Evolutionary conservation across 2,888 invertebrate species (phyloP), one percentile per base, ranked within the genome.

Genomic region (Nephrotoma guestfalica): DNA sequence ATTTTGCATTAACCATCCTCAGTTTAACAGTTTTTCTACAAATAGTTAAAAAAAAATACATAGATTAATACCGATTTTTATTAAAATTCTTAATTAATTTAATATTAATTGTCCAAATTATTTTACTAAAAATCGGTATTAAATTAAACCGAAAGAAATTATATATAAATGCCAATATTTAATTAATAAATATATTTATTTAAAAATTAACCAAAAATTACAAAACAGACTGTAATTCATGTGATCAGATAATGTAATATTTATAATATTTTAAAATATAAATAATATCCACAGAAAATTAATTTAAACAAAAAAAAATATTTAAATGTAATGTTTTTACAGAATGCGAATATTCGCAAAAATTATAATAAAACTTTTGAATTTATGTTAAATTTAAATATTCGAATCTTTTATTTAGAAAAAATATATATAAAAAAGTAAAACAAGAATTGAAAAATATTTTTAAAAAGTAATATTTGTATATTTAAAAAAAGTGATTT

Each of bases 241-340:
- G 88, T 88, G 88, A 88, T 88, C 88, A 88, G 88, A 88, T 88
- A 87, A 87, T 86, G 86, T 57, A 86, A 86, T 87, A 83, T 86
- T 87, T 86, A 87, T 87, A 43, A 83, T 83, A 85, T 85, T 85
- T 85, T 83, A 86, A 87, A 47, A 86, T 87, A 86, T 87, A 86
- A 86, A 86, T 51, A 87, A 18, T 87, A 87, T 86, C 86, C 86
- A 87, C 86, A 86, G 87, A 86, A 86, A 51, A 40, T 51, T 86
- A 18, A 30, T 30, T 30, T 30, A 30, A 30, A 30, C 30, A 30
- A 30, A 30, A 30, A 30, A 30, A 30, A 30, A 47, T 86, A 40
- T 42, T 71, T 71, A 86, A 86, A 85, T 85, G 85, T 85, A 41
- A 41, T 42, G 41, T 85, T 85, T 85, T 85, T 85, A 85, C 85